phyloP scores from a whole-genome alignment of 2,113 vertebrate genomes.

The Pelecanus crispus region DNA sequence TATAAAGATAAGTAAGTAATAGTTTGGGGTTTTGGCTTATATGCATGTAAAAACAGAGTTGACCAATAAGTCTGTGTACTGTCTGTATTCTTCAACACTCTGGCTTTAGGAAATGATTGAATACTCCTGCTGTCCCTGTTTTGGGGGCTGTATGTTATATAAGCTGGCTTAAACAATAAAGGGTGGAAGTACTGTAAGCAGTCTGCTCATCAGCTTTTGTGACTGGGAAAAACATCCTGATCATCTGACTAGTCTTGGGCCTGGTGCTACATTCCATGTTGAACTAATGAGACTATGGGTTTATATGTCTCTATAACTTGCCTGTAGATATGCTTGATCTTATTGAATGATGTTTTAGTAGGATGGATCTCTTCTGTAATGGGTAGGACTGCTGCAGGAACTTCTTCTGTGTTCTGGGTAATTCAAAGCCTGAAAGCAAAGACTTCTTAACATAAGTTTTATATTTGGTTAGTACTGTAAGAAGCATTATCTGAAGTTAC shows the following conservation, averaged over 20 bases:
- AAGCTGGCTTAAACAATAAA: background rate
- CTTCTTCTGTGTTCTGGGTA: background rate
- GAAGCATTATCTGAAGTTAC: background rate
- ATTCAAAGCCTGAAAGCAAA: background rate
- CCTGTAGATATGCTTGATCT: background rate
- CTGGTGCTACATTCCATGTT: background rate
- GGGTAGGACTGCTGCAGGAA: background rate
- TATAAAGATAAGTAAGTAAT: background rate
- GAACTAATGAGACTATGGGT: background rate
- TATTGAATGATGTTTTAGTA: background rate
- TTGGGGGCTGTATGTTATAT: background rate
- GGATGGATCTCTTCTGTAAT: background rate
- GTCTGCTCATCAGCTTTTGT: slow-evolving; percentile 18
- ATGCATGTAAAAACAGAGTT: rapidly evolving
- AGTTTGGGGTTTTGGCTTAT: background rate
- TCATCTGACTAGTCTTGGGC: slow-evolving; percentile 59
- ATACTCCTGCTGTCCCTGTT: background rate
- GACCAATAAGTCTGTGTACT: background rate
- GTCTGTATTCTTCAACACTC: background rate
- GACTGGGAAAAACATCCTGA: background rate
- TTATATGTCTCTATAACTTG: background rate
- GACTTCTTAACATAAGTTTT: background rate
- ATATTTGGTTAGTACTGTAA: background rate
- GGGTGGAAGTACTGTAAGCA: background rate
- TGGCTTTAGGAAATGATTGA: background rate